phyloP scores from a whole-genome alignment of 2,888 invertebrate genomes.

The Tetrapedia diversipes region DNA sequence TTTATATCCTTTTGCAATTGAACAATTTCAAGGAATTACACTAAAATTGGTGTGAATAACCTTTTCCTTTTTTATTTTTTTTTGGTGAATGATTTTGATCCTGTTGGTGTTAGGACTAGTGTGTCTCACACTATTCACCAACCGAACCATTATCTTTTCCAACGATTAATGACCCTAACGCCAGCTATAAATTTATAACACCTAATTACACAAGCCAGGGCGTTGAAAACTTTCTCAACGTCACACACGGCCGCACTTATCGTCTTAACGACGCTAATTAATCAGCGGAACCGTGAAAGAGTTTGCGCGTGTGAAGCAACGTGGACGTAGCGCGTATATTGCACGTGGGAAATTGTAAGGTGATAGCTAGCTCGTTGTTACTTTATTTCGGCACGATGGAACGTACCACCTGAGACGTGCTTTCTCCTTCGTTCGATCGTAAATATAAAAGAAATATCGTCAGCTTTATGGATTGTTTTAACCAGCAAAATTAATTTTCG shows the following conservation, averaged over 20 bases:
- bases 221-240: conserved; percentile 21
- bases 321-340: background rate
- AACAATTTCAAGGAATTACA: no score
- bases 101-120: no score
- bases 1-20: no score
- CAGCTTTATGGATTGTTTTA: conserved; percentile 12
- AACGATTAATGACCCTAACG: background rate
- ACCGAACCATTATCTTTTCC: background rate
- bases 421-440: conserved; percentile 31
- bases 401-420: background rate
- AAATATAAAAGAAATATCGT: conserved; percentile 33
- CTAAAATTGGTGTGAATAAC: no score
- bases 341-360: conserved; percentile 18
- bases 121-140: background rate
- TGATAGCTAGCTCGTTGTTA: conserved; percentile 15
- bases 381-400: conserved; percentile 26
- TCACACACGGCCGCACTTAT: conserved; percentile 1
- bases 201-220: conserved; percentile 1
- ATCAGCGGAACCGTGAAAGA: conserved; percentile 10
- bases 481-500: no score
- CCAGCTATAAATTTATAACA: background rate
- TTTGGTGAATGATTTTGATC: no score
- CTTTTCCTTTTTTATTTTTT: no score
- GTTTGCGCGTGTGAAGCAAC: conserved; percentile 12
- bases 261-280: conserved; percentile 20